A percentile compares a stretch with the other conserved stretches of the same genome.
Conservation (phyloP, 2,888 invertebrate species). For the Fragum sueziense region DNA sequence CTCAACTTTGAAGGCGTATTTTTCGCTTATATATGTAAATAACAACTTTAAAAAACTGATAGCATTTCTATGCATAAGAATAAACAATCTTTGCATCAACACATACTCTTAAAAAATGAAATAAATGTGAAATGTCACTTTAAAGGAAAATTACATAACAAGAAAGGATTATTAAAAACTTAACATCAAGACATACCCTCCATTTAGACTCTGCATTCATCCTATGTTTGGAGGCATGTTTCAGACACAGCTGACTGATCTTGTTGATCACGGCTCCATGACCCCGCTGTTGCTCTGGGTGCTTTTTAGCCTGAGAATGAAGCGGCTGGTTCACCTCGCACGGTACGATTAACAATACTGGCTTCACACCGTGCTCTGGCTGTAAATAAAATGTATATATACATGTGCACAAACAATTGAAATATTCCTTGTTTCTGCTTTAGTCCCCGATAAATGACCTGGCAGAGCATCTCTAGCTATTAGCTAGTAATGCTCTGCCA, state of each 20-base stretch:
- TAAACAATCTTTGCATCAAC: too few relatives aligned
- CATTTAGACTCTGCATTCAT: slow-evolving; percentile 63
- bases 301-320: slow-evolving; percentile 59
- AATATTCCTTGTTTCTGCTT: too few relatives aligned
- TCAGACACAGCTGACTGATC: slow-evolving; percentile 66
- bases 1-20: too few relatives aligned
- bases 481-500: too few relatives aligned
- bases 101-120: too few relatives aligned
- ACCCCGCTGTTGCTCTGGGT: slow-evolving; percentile 60
- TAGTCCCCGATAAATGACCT: too few relatives aligned
- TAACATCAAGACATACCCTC: slow-evolving; percentile 54
- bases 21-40: too few relatives aligned
- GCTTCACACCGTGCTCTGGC: slow-evolving; percentile 60
- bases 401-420: too few relatives aligned
- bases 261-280: slow-evolving; percentile 65
- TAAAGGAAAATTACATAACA: too few relatives aligned
- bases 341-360: slow-evolving; percentile 71
- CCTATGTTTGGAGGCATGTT: slow-evolving; percentile 68
- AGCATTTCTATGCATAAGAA: too few relatives aligned
- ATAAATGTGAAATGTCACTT: too few relatives aligned
- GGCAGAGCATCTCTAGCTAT: too few relatives aligned
- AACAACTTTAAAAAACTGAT: not conserved
- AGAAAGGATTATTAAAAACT: not conserved
- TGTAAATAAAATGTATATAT: slow-evolving; percentile 26
- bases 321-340: slow-evolving; percentile 62